Conservation (phyloP, 2,113 vertebrate species). For the Rhinoptilus africanus region DNA sequence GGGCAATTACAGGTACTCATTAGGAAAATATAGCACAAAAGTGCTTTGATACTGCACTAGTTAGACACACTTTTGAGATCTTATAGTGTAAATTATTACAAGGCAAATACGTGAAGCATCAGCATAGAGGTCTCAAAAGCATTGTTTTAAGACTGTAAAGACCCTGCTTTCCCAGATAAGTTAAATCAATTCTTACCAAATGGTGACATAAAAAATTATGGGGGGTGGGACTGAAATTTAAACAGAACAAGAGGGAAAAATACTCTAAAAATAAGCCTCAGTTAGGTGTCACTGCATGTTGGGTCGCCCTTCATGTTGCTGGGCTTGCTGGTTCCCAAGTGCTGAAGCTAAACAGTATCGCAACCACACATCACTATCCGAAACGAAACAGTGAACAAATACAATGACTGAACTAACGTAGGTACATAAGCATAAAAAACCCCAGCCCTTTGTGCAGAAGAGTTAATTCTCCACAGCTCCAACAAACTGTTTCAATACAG, state of each 20-base stretch:
- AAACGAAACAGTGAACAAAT: background rate
- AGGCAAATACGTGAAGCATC: background rate
- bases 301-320: background rate
- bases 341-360: background rate
- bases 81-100: background rate
- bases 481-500: background rate
- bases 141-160: background rate
- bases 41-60: background rate
- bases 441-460: background rate
- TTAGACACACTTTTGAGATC: background rate
- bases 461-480: background rate
- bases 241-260: background rate
- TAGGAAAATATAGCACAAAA: background rate
- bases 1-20: background rate
- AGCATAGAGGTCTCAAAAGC: background rate
- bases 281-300: background rate
- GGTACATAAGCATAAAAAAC: background rate
- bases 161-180: background rate
- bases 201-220: background rate
- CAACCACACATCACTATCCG: background rate
- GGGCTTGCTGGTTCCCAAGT: background rate
- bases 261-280: background rate
- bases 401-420: background rate
- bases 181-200: background rate
- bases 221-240: background rate